A percentile compares a stretch with the other conserved stretches of the same genome.
phyloP scores from a whole-genome alignment of 2,113 vertebrate species.

The Atherinomorus stipes region DNA sequence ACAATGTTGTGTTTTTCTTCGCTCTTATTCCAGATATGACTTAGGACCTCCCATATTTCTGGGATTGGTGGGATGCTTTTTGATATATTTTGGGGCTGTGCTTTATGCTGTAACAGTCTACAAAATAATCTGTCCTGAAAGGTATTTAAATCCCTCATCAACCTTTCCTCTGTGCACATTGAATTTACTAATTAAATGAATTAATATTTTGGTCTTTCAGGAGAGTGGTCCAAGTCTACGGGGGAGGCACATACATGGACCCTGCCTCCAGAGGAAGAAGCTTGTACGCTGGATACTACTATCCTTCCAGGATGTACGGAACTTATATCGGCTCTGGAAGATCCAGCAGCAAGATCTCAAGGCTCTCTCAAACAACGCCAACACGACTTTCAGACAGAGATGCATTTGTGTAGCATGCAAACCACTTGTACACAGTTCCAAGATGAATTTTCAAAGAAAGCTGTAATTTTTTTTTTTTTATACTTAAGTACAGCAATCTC shows the following conservation, averaged over 20 bases:
- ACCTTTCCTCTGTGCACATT: background rate
- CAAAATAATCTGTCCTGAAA: constrained; percentile 57
- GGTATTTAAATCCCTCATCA: constrained; percentile 59
- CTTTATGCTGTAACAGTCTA: constrained; percentile 76
- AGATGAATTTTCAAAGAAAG: background rate
- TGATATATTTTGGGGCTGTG: constrained; percentile 74
- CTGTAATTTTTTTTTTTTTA: background rate
- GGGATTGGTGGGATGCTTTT: constrained; percentile 78
- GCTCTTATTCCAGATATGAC: constrained; percentile 74
- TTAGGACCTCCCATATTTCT: constrained; percentile 81
- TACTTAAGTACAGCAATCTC: no score
- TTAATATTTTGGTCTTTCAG: constrained; percentile 20
- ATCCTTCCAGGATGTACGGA: constrained; percentile 50
- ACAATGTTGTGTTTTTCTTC: background rate
- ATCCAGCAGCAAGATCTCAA: constrained; percentile 61
- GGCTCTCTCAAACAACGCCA: constrained; percentile 53
- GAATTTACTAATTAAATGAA: background rate
- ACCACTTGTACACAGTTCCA: background rate
- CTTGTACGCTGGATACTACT: constrained; percentile 66
- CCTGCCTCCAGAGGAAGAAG: constrained; percentile 52
- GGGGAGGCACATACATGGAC: constrained; percentile 46
- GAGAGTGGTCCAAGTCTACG: constrained; percentile 25
- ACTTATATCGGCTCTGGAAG: constrained; percentile 47
- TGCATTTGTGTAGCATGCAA: constrained; percentile 73
- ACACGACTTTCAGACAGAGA: constrained; percentile 73